phyloP scores from a whole-genome alignment of 2,113 vertebrate genomes.

The Mormoops blainvillei region DNA sequence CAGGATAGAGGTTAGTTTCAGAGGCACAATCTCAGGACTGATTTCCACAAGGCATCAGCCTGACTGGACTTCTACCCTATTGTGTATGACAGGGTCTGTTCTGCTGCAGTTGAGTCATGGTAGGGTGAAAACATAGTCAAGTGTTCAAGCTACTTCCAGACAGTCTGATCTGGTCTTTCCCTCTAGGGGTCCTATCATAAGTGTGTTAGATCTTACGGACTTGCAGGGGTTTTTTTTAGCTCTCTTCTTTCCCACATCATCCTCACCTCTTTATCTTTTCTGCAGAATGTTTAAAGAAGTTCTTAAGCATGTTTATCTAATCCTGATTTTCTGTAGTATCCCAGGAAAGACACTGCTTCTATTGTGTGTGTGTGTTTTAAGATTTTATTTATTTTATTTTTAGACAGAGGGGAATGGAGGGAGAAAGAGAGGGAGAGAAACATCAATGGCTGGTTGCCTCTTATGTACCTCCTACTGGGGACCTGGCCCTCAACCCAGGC shows the following conservation, averaged over 20 bases:
- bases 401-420: too few relatives aligned
- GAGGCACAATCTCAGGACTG: background rate
- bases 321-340: background rate
- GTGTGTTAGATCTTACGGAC: background rate
- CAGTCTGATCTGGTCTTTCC: background rate
- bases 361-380: too few relatives aligned
- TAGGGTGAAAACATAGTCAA: background rate
- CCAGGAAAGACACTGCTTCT: background rate
- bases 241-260: background rate
- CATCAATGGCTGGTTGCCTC: too few relatives aligned
- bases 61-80: background rate
- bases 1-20: background rate
- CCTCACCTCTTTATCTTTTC: background rate
- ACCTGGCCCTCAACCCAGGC: too few relatives aligned
- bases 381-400: too few relatives aligned
- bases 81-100: too few relatives aligned
- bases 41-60: background rate
- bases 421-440: too few relatives aligned
- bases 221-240: background rate
- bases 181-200: background rate
- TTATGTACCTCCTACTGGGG: too few relatives aligned
- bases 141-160: background rate
- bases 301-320: background rate
- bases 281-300: background rate
- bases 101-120: background rate